Percentiles rank a stretch among this genome's conserved stretches.
phyloP scores from a whole-genome alignment of 2,797 vertebrate genomes.

The Euthynnus affinis region DNA sequence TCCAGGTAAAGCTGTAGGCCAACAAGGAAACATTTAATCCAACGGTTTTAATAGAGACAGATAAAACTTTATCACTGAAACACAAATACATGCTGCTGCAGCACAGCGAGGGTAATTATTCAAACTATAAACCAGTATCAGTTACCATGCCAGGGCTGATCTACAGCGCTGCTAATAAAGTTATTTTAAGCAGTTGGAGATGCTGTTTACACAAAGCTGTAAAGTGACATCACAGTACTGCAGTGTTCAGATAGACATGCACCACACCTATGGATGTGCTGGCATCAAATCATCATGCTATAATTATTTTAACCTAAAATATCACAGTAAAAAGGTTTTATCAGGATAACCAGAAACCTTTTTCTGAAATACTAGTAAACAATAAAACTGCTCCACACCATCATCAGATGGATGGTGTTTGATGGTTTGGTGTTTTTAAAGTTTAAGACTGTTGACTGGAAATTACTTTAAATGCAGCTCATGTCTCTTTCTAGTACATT shows the following conservation, averaged over 20 bases:
- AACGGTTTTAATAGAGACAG: not conserved
- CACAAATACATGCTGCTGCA: not conserved
- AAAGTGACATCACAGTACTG: not conserved
- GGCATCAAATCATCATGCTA: not conserved
- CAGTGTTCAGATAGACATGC: not conserved
- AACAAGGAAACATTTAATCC: constrained; percentile 29
- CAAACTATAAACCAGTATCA: constrained; percentile 12
- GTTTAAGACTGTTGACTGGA: too few relatives aligned
- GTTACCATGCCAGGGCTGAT: not conserved
- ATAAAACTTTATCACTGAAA: constrained; percentile 25
- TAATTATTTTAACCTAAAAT: too few relatives aligned
- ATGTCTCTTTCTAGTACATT: too few relatives aligned
- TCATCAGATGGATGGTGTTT: too few relatives aligned
- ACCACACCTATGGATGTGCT: not conserved
- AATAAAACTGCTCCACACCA: too few relatives aligned
- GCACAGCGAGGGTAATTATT: constrained; percentile 3
- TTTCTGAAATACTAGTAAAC: too few relatives aligned
- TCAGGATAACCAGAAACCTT: too few relatives aligned
- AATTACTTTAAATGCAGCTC: too few relatives aligned
- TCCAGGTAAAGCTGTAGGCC: constrained; percentile 84
- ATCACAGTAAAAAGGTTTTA: too few relatives aligned
- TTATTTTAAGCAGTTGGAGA: not conserved
- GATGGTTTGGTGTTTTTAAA: too few relatives aligned
- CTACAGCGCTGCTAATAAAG: not conserved
- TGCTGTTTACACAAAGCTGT: not conserved